Conservation (phyloP, 2,113 vertebrate species). For the Herpetotheres cachinnans region DNA sequence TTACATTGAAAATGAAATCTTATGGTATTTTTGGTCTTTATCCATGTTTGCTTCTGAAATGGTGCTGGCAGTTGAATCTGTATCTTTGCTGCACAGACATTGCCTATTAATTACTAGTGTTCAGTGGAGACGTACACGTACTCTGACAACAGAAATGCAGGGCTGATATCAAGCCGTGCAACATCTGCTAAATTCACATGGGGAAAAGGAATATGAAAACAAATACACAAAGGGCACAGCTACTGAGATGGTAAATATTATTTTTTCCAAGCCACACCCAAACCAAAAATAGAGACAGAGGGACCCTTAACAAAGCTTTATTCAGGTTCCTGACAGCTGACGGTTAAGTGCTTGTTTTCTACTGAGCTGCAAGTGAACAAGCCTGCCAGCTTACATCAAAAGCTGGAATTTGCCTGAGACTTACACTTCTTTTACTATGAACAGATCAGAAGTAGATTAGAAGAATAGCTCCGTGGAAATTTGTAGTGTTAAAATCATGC, state of each 20-base stretch:
- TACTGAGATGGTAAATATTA: constrained; percentile 71
- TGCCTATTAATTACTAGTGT: not conserved
- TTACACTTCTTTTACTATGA: not conserved
- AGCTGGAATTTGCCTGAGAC: not conserved
- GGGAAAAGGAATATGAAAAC: constrained; percentile 37
- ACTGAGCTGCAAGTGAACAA: not conserved
- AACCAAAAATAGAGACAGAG: constrained; percentile 61
- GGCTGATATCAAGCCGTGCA: not conserved
- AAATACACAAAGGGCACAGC: constrained; percentile 51
- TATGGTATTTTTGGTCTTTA: not conserved
- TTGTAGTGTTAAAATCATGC: not conserved
- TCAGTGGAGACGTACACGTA: not conserved
- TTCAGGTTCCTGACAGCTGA: constrained; percentile 46
- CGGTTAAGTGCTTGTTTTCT: not conserved
- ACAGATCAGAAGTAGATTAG: not conserved
- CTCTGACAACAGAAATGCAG: not conserved
- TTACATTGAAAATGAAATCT: not conserved
- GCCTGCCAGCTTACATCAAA: not conserved
- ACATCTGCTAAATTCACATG: constrained; percentile 45
- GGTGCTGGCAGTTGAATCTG: not conserved
- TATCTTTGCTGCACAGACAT: not conserved
- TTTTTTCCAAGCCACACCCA: constrained; percentile 67
- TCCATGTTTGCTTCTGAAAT: not conserved
- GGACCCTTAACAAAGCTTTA: constrained; percentile 35
- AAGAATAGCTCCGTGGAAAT: not conserved